A percentile compares a stretch with the other conserved stretches of the same genome.
These are phyloP conservation scores for Musca domestica DNA, from an alignment of 1,140 invertebrate species.

Conservation along the genomic window DNA sequence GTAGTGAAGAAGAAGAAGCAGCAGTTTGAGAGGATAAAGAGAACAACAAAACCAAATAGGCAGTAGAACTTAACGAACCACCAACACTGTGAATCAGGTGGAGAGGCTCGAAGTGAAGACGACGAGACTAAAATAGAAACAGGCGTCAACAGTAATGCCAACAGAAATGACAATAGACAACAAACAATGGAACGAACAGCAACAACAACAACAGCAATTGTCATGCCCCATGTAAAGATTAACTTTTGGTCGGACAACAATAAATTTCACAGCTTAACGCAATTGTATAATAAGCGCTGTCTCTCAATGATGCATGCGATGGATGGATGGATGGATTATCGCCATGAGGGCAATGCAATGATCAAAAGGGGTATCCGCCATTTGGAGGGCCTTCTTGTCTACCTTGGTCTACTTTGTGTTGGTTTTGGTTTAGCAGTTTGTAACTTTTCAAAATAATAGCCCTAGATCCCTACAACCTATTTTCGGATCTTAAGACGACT, in stretches of 20 bases:
- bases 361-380: no score
- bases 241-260: constrained; percentile 30
- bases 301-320: no score
- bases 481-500: no score
- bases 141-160: background rate
- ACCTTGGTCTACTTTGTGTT: no score
- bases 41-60: background rate
- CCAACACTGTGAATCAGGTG: background rate
- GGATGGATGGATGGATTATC: no score
- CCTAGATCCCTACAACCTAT: no score
- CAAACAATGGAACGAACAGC: background rate
- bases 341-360: no score
- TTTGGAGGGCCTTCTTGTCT: no score
- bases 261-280: constrained; percentile 54
- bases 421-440: no score
- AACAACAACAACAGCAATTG: background rate
- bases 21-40: background rate
- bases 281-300: constrained; percentile 49
- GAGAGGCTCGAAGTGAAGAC: no score
- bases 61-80: background rate
- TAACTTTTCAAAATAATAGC: no score
- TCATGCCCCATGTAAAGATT: background rate
- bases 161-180: background rate
- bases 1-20: background rate
- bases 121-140: background rate